A percentile compares a stretch with the other conserved stretches of the same genome.
These are phyloP conservation scores for Synergus itoensis DNA, from an alignment of 2,888 invertebrate species.

Conservation along the genomic window DNA sequence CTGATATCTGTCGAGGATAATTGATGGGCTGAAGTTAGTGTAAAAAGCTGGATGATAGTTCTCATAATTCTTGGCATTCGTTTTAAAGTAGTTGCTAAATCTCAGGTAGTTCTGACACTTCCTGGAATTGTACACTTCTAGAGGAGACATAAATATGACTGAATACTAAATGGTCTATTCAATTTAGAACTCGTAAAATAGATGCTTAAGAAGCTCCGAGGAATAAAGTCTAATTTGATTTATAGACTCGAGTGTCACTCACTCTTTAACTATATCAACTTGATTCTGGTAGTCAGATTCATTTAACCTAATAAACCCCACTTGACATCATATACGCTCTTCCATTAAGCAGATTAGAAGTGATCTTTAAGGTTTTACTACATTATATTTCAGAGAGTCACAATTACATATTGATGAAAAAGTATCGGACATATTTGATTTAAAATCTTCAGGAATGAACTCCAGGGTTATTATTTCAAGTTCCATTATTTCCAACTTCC, in stretches of 20 bases:
- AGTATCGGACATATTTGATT: no score
- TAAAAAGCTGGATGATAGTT: conserved; percentile 11
- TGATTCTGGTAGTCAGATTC: neutral
- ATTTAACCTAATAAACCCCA: neutral
- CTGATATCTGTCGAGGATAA: conserved; percentile 26
- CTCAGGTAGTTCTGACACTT: neutral
- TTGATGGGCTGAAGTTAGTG: conserved; percentile 23
- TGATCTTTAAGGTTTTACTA: neutral
- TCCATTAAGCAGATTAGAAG: neutral
- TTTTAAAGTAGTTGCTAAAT: neutral
- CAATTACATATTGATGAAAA: neutral
- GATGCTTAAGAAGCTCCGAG: neutral
- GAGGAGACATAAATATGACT: neutral
- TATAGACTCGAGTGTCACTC: conserved; percentile 16
- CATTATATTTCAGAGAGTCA: neutral
- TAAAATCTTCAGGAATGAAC: no score
- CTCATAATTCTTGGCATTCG: conserved; percentile 5
- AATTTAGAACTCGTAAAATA: conserved; percentile 14
- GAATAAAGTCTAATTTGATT: conserved; percentile 18
- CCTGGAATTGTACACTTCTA: neutral
- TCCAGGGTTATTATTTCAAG: neutral
- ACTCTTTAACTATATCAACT: neutral
- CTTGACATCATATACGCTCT: neutral
- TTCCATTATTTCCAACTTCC: conserved; percentile 28
- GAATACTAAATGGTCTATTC: conserved; percentile 12